Conservation (phyloP, 2,888 invertebrate genomes). For the Tinea pellionella region DNA sequence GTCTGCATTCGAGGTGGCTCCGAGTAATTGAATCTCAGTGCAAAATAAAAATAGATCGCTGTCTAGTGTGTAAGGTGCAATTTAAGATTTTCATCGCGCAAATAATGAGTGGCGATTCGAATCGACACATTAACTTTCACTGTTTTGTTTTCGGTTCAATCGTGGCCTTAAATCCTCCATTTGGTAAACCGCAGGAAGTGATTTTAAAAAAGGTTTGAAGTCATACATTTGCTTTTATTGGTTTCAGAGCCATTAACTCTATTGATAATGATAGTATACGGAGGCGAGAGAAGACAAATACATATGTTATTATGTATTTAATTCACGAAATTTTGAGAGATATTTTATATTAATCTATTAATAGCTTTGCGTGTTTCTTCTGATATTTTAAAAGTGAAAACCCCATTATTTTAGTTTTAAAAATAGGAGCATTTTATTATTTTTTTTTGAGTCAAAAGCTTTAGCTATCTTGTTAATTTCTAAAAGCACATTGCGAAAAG, state of each 20-base stretch:
- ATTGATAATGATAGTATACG: slow-evolving; percentile 12
- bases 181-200: slow-evolving; percentile 55
- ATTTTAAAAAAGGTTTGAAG: slow-evolving; percentile 29
- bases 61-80: slow-evolving; percentile 44
- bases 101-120: slow-evolving; percentile 54
- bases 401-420: not conserved
- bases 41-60: slow-evolving; percentile 45
- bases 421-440: no score
- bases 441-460: no score
- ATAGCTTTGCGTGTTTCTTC: not conserved
- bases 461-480: no score
- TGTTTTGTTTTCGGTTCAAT: slow-evolving; percentile 33
- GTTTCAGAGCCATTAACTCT: not conserved
- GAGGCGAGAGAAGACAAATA: not conserved
- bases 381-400: slow-evolving; percentile 3
- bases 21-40: slow-evolving; percentile 3
- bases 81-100: slow-evolving; percentile 57
- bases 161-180: slow-evolving; percentile 56
- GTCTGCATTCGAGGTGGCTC: not conserved
- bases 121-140: slow-evolving; percentile 60
- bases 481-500: no score
- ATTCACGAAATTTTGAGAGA: not conserved
- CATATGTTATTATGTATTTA: not conserved
- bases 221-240: slow-evolving; percentile 6
- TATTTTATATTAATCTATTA: not conserved